Percentiles rank a stretch among this genome's conserved stretches.
Evolutionary conservation across 2,797 vertebrate species (phyloP).

Genomic region (Acanthurus lineatus): DNA sequence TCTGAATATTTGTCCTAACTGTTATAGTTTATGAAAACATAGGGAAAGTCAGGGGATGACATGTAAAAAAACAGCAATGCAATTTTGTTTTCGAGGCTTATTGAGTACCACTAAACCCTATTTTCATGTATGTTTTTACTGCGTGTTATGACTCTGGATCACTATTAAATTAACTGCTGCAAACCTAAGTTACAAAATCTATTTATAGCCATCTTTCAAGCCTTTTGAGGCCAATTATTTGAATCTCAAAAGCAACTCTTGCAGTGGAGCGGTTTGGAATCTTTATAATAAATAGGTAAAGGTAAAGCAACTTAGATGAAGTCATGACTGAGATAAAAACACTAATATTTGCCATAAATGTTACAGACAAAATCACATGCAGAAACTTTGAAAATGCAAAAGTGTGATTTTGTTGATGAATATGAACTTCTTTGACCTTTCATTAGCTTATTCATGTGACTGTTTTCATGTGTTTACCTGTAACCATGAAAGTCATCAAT

Average conservation of each 20-base stretch:
- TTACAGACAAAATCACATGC: constrained; percentile 3
- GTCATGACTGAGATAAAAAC: neutral
- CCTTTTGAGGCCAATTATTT: neutral
- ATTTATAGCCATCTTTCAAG: neutral
- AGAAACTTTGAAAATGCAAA: neutral
- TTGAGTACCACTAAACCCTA: neutral
- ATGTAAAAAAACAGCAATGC: neutral
- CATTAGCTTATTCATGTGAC: neutral
- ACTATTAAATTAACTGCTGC: neutral
- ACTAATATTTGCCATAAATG: neutral
- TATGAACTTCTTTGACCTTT: neutral
- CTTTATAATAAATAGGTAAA: neutral
- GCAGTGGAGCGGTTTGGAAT: neutral
- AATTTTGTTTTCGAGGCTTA: neutral
- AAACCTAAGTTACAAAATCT: neutral
- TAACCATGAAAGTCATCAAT: constrained; percentile 86
- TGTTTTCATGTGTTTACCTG: constrained; percentile 76
- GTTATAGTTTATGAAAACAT: neutral
- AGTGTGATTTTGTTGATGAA: neutral
- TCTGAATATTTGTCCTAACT: neutral
- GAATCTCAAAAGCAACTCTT: neutral
- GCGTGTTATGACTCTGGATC: neutral
- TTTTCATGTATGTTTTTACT: neutral
- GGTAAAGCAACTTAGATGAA: neutral
- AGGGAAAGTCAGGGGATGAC: neutral